Evolutionary conservation across 2,888 invertebrate genomes (phyloP), one percentile per base, ranked within the genome.

Genomic region (Lingula anatina): DNA sequence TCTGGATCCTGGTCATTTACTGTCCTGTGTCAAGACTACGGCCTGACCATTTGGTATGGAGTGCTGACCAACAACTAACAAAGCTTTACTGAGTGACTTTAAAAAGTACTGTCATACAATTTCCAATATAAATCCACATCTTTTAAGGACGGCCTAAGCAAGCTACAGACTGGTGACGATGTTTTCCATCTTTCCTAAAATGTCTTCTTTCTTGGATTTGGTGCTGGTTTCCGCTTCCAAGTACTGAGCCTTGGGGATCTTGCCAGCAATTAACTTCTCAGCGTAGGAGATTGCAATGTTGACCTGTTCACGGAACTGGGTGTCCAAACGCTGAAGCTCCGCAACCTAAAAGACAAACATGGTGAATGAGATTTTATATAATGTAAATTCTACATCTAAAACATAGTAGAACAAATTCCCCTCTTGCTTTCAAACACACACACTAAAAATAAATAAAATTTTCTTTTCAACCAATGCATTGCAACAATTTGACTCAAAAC

Each of bases 231-330:
- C 85, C 18, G 78, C 77, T 38, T 85, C 84, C 36, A 84, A 70
- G 66, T 84, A 85, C 56, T 80, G 81, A 50, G 80, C 80, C 53
- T 84, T 81, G 44, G 76, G 77, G 59, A 85, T 78, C 72, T 84
- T 85, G 9, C 82, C 82, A 3, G 80, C 77, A 21, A 85, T 81
- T 37, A 86, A 72, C 65, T 83, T 84, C 57, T 86, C 85, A n/a
- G 83, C 80, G 52, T 80, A 79, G 20, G 80, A 70, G 21, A 79
- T 77, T 41, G 68, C 70, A 27, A 62, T 51, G 37, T 46, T 61
- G 44, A 76, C 64, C 60, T 71, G 67, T 18, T 76, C 76, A 49
- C 69, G 67, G 60, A 73, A 70, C 50, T 64, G 66, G 26, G 55
- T 47, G 66, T 86, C 85, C 55, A 81, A 64, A 40, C 81, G 81